Conservation (phyloP, 2,113 vertebrate species). For the Vidua chalybeata region DNA sequence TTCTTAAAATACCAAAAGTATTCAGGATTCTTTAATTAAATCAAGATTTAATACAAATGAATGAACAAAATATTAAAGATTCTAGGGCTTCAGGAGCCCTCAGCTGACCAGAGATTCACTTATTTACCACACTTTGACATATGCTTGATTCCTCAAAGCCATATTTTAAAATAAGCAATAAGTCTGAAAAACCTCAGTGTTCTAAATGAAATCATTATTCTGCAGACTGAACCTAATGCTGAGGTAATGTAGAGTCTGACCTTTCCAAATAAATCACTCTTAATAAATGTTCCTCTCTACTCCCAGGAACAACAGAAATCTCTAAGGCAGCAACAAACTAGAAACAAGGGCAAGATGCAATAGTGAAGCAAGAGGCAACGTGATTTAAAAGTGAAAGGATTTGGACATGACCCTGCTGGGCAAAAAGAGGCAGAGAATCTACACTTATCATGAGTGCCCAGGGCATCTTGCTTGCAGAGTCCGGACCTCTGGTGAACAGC, state of each 20-base stretch:
- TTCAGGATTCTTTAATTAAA: not conserved
- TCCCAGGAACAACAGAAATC: slow-evolving; percentile 17
- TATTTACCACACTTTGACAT: not conserved
- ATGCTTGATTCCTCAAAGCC: not conserved
- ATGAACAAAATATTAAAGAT: not conserved
- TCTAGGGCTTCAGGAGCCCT: not conserved
- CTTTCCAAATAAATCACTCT: slow-evolving; percentile 57
- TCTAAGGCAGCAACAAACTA: slow-evolving; percentile 26
- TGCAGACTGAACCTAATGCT: slow-evolving; percentile 52
- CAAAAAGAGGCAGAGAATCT: not conserved
- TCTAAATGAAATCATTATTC: slow-evolving; percentile 62
- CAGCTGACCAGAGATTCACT: not conserved
- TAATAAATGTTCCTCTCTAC: slow-evolving; percentile 30
- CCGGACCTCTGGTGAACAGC: not conserved
- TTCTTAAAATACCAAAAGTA: not conserved
- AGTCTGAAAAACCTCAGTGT: not conserved
- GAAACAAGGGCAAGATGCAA: slow-evolving; percentile 22
- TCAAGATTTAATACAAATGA: not conserved
- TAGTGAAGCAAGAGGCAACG: not conserved
- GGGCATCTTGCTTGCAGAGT: not conserved
- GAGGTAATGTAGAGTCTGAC: slow-evolving; percentile 57
- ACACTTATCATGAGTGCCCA: slow-evolving; percentile 42
- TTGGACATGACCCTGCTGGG: slow-evolving; percentile 5
- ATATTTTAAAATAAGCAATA: not conserved
- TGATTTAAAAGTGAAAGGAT: slow-evolving; percentile 48